Evolutionary conservation across 2,797 vertebrate species (phyloP), one percentile per base, ranked within the genome.

Genomic region (Enteromius anoplus): DNA sequence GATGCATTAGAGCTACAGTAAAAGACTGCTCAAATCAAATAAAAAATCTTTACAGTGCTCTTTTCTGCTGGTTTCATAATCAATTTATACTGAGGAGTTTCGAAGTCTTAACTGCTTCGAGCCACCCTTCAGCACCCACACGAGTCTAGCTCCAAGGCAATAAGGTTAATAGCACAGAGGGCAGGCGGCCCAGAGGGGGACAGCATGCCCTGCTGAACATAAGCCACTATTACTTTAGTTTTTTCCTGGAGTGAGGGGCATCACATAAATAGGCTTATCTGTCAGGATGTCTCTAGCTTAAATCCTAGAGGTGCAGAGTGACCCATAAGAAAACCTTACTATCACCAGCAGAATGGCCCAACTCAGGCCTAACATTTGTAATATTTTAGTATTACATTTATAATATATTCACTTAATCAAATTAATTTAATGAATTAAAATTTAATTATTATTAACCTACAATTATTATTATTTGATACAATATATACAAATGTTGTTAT

Each of bases 221-320:
- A 89, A 87, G 77, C 72, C 75, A 82, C 80, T 64, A 76, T 85
- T 79, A 84, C 84, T 84, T 60, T 72, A 78, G 84, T n/a, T 70
- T 66, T 66, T 40, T 84, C 55, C 47, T 68, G 47, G 72, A 23
- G 58, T 34, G 26, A 82, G 49, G 81, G 69, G 78, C 73, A 86
- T 85, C 86, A 75, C 84, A 87, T 86, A 75, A 88, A 89, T 87
- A 76, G 62, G 84, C 88, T 90, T 89, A 91, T 92, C 91, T 88
- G 64, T 88, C 47, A 82, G 62, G 42, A 72, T 11, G 55, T 85
- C 69, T 77, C 60, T 53, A 47, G 77, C 51, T 83, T 88, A 87
- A 92, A 90, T 86, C 86, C 77, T 76, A 76, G 89, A 88, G 90
- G 86, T 82, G 10, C 87, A 92, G 91, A 91, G 89, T 49, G 26